These are phyloP conservation scores for Blomia tropicalis DNA, from an alignment of 2,888 invertebrate genomes.

Conservation along the genomic window DNA sequence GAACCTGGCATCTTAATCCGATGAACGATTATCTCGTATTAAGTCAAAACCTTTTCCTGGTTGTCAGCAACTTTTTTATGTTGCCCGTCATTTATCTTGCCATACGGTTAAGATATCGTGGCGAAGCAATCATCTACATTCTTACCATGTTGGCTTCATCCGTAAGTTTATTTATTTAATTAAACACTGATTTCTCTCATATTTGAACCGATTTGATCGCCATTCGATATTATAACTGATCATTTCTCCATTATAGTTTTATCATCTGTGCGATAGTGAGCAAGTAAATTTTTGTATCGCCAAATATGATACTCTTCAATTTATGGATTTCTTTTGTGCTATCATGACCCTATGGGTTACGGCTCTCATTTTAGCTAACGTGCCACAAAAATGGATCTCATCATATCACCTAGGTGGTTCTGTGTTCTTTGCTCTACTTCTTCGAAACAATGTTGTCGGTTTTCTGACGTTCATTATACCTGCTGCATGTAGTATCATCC, in stretches of 20 bases:
- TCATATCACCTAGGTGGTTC: constrained; percentile 42
- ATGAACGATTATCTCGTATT: constrained; percentile 27
- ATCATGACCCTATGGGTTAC: constrained; percentile 47
- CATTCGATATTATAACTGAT: neutral
- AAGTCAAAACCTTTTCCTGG: constrained; percentile 32
- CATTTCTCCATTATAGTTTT: neutral
- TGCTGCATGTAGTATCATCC: constrained; percentile 18
- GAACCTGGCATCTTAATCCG: constrained; percentile 31
- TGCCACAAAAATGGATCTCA: constrained; percentile 37
- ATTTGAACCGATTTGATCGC: neutral
- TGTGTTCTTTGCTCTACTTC: constrained; percentile 42
- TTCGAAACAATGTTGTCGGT: constrained; percentile 42
- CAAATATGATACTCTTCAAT: constrained; percentile 40
- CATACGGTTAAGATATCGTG: constrained; percentile 33
- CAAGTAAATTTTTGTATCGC: constrained; percentile 27
- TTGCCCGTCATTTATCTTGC: constrained; percentile 36
- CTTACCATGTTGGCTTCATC: constrained; percentile 38
- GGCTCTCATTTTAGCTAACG: constrained; percentile 42
- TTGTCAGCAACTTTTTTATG: constrained; percentile 38
- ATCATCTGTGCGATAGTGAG: constrained; percentile 35
- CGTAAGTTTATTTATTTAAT: constrained; percentile 32
- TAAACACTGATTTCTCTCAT: neutral
- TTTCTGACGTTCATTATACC: constrained; percentile 42
- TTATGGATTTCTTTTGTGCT: constrained; percentile 45
- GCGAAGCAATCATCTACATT: constrained; percentile 36